Conservation (phyloP, 2,888 invertebrate species). For the Drosophila imparisetae region DNA sequence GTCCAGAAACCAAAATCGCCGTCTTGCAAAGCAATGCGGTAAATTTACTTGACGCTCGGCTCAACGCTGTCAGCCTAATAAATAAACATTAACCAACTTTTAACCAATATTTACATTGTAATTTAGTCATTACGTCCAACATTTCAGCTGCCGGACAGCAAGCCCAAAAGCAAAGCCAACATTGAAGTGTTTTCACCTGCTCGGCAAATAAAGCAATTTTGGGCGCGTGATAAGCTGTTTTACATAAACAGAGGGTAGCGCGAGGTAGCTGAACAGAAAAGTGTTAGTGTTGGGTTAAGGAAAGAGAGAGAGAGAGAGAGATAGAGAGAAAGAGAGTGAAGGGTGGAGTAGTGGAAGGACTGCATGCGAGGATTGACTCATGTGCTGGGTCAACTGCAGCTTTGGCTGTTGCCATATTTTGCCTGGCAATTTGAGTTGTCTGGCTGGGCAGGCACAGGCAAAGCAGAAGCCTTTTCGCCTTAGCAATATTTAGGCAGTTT, state of each 20-base stretch:
- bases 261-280: not conserved
- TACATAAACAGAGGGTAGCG: slow-evolving; percentile 55
- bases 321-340: not conserved
- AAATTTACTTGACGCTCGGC: slow-evolving; percentile 6
- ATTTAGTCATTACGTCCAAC: slow-evolving; percentile 61
- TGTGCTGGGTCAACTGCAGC: slow-evolving; percentile 62
- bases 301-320: not conserved
- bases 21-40: not conserved
- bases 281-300: not conserved
- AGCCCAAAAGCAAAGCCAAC: slow-evolving; percentile 34
- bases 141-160: slow-evolving; percentile 25
- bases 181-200: slow-evolving; percentile 48
- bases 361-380: slow-evolving; percentile 60
- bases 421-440: slow-evolving; percentile 60
- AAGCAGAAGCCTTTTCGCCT: slow-evolving; percentile 32
- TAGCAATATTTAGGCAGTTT: slow-evolving; percentile 75
- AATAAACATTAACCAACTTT: slow-evolving; percentile 55
- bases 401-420: slow-evolving; percentile 55
- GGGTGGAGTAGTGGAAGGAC: not conserved
- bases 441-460: slow-evolving; percentile 32
- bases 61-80: slow-evolving; percentile 37
- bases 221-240: slow-evolving; percentile 66
- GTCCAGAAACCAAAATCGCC: not conserved
- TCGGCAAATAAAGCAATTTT: slow-evolving; percentile 65
- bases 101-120: slow-evolving; percentile 62